Conservation (phyloP, 1,140 invertebrate genomes). For the Ptiloglossa arizonensis region DNA sequence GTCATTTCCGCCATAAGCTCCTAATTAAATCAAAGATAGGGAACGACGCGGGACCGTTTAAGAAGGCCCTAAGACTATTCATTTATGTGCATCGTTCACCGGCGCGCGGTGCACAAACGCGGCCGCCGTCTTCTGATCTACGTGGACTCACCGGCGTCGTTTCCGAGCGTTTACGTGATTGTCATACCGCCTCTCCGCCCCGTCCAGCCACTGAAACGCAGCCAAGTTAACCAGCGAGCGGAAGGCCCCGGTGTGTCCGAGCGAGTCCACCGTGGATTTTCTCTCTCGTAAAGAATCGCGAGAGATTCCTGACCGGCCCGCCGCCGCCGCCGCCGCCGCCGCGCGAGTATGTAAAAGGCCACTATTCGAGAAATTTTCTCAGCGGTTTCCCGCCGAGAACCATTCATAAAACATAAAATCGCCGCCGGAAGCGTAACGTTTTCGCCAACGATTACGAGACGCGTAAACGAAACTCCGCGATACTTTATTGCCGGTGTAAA, state of each 20-base stretch:
- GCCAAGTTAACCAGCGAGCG: conserved; percentile 6
- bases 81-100: conserved; percentile 24
- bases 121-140: conserved; percentile 46
- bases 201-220: conserved; percentile 1
- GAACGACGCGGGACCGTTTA: neutral
- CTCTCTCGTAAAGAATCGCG: neutral
- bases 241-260: neutral
- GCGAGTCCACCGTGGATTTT: neutral
- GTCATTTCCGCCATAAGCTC: neutral
- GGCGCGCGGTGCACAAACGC: conserved; percentile 13
- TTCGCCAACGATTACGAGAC: conserved; percentile 3
- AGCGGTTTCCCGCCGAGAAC: neutral
- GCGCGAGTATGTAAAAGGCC: neutral
- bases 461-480: conserved; percentile 17
- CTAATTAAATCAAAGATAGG: conserved; percentile 23
- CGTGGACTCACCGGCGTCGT: conserved; percentile 24
- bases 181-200: conserved; percentile 43
- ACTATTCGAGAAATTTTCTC: conserved; percentile 24
- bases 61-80: neutral
- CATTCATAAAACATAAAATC: conserved; percentile 30
- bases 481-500: conserved; percentile 31
- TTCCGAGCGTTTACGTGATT: conserved; percentile 56
- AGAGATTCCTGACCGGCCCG: neutral
- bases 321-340: too few relatives aligned
- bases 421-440: conserved; percentile 13